A percentile compares a stretch with the other conserved stretches of the same genome.
phyloP scores from a whole-genome alignment of 2,113 vertebrate genomes.

The Grallaria varia region DNA sequence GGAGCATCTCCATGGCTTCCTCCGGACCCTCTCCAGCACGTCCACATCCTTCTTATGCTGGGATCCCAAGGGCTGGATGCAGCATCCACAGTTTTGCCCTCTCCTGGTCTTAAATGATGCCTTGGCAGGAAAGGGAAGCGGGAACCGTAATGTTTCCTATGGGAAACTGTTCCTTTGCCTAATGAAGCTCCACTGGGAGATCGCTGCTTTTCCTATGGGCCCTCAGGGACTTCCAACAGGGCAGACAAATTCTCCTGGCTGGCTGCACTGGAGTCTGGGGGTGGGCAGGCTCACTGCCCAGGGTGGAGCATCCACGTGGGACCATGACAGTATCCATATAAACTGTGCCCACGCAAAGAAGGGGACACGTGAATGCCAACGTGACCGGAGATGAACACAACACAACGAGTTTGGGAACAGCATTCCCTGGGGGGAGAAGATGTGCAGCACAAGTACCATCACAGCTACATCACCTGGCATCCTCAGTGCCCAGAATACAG shows the following conservation, averaged over 20 bases:
- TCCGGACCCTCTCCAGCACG: background rate
- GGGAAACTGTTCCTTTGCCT: background rate
- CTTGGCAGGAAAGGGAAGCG: background rate
- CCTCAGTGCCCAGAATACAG: background rate
- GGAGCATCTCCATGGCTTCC: background rate
- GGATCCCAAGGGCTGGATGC: background rate
- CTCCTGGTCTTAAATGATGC: rapidly evolving
- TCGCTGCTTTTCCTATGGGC: background rate
- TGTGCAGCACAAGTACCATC: background rate
- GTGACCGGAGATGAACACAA: rapidly evolving
- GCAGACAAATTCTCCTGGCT: background rate
- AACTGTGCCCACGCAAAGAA: background rate
- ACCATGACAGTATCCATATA: background rate
- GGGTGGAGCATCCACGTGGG: rapidly evolving
- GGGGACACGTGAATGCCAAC: rapidly evolving
- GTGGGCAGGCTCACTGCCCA: background rate
- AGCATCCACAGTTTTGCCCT: background rate
- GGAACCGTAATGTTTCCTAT: background rate
- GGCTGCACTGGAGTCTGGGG: background rate
- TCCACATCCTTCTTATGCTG: rapidly evolving
- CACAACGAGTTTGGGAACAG: background rate
- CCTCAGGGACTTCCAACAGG: background rate
- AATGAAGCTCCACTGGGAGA: background rate
- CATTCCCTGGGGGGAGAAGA: background rate
- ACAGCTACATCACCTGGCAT: background rate